These are phyloP conservation scores for Cosmia trapezina DNA, from an alignment of 2,888 invertebrate genomes.

Conservation along the genomic window DNA sequence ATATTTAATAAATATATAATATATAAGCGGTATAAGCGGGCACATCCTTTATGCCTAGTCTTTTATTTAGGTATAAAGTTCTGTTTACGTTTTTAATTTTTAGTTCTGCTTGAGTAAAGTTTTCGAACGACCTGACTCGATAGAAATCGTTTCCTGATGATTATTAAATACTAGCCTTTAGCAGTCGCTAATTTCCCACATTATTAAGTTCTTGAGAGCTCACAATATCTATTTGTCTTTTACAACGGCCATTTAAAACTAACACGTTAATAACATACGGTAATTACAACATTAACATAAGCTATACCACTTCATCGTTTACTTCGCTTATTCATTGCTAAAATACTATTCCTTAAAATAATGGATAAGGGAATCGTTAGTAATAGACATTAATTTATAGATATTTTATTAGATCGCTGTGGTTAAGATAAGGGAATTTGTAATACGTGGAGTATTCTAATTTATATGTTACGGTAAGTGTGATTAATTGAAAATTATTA, in stretches of 20 bases:
- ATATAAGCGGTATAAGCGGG: no score
- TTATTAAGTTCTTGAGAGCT: conserved; percentile 20
- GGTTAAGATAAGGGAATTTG: background rate
- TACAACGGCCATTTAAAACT: conserved; percentile 25
- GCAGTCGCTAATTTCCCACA: conserved; percentile 16
- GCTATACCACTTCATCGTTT: conserved; percentile 28
- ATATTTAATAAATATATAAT: no score
- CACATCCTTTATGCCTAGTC: no score
- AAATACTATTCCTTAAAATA: conserved; percentile 24
- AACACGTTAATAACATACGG: conserved; percentile 44
- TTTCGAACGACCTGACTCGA: no score
- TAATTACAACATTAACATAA: conserved; percentile 51
- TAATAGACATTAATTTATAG: conserved; percentile 6
- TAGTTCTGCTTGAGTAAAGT: no score
- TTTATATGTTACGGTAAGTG: no score
- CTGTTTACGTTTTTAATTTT: no score
- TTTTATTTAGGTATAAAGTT: no score
- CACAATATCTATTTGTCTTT: conserved; percentile 34
- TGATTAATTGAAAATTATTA: no score
- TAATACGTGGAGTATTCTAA: no score
- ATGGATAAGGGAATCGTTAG: conserved; percentile 1
- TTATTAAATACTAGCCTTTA: background rate
- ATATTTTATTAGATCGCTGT: background rate
- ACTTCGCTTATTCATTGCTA: conserved; percentile 5
- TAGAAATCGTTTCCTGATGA: background rate